Conservation (phyloP, 2,113 vertebrate species). For the Phocoena sinus region DNA sequence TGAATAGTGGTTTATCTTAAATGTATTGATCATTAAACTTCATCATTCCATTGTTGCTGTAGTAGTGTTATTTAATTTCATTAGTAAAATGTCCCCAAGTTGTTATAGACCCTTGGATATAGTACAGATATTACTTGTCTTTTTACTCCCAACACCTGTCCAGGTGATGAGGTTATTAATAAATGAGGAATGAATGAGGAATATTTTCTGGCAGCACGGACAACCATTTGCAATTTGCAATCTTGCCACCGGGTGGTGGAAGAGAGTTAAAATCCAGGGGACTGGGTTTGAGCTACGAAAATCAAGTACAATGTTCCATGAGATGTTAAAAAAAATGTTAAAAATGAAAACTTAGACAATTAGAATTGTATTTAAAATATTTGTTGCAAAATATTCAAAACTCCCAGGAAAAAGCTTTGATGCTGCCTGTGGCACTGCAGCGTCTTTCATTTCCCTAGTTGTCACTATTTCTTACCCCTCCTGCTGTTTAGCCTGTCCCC, state of each 20-base stretch:
- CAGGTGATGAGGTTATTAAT: neutral
- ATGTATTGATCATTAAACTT: neutral
- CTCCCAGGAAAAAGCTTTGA: neutral
- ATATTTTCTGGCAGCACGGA: neutral
- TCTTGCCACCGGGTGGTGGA: constrained; percentile 47
- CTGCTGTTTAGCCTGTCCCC: neutral
- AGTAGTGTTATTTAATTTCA: neutral
- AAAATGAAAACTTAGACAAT: neutral
- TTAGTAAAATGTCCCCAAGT: neutral
- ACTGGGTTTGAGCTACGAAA: neutral
- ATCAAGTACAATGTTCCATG: neutral
- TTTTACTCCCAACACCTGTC: neutral
- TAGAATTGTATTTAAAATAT: neutral
- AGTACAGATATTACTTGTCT: neutral
- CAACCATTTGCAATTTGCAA: constrained; percentile 18
- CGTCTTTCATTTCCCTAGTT: neutral
- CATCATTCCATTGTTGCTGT: neutral
- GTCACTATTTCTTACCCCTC: neutral
- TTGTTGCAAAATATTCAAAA: constrained; percentile 12
- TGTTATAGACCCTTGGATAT: neutral
- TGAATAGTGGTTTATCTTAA: neutral
- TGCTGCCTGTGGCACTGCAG: neutral
- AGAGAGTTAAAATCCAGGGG: constrained; percentile 43
- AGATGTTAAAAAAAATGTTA: neutral
- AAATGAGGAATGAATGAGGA: neutral